These are phyloP conservation scores for Paramuricea clavata DNA, from an alignment of 92 coral and sea anemone species.

Conservation along the genomic window DNA sequence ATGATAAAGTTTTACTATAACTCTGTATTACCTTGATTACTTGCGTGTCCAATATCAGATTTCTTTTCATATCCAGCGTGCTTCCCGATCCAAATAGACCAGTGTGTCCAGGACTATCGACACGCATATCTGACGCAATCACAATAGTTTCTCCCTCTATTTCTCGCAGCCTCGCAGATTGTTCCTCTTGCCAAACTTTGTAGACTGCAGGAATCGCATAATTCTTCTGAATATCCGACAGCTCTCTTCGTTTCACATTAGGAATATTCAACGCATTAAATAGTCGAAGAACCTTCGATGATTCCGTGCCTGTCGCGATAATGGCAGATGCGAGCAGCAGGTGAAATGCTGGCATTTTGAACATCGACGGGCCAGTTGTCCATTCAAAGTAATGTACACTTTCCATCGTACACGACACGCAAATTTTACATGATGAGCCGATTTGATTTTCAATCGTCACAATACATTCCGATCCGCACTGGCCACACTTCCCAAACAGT, in stretches of 20 bases:
- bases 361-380: background rate
- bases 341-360: background rate
- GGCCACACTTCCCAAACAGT: slow-evolving; percentile 31
- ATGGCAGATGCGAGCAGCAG: background rate
- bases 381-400: background rate
- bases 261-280: background rate
- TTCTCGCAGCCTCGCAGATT: background rate
- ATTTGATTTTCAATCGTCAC: slow-evolving; percentile 41
- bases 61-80: slow-evolving; percentile 6
- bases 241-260: background rate
- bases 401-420: background rate
- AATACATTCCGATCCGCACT: slow-evolving; percentile 42
- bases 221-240: background rate
- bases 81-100: slow-evolving; percentile 6
- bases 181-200: slow-evolving; percentile 1
- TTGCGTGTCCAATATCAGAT: background rate
- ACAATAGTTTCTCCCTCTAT: background rate
- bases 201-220: background rate
- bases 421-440: slow-evolving; percentile 40
- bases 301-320: background rate
- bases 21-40: background rate
- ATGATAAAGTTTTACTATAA: too few relatives aligned
- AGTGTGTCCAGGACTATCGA: slow-evolving; percentile 6
- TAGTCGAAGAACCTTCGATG: background rate
- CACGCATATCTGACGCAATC: slow-evolving; percentile 8